A percentile compares a stretch with the other conserved stretches of the same genome.
Evolutionary conservation across 1,140 invertebrate genomes (phyloP).

Genomic region (Harlomillsia oculata): DNA sequence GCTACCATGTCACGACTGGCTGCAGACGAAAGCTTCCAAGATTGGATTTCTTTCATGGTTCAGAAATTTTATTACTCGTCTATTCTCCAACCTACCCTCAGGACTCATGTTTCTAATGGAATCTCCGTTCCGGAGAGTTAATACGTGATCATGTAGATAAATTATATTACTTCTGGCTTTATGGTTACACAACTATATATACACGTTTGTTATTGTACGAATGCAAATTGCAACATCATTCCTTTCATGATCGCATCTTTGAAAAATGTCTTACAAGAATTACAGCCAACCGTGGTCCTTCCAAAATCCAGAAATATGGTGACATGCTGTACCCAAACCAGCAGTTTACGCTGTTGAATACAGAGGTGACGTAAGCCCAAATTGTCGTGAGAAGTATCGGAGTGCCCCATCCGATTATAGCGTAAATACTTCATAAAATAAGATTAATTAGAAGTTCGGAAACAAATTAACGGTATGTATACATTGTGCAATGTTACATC

Average conservation of each 20-base stretch:
- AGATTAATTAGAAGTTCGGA: background rate
- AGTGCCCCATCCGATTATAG: slow-evolving; percentile 49
- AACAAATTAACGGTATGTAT: background rate
- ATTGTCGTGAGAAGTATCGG: slow-evolving; percentile 41
- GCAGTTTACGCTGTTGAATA: slow-evolving; percentile 36
- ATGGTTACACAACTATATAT: no score
- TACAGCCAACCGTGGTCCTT: slow-evolving; percentile 31
- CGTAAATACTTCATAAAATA: slow-evolving; percentile 41
- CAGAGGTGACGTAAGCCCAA: slow-evolving; percentile 41
- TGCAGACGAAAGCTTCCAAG: no score
- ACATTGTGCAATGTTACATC: no score
- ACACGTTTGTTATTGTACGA: background rate
- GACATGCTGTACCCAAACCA: slow-evolving; percentile 45
- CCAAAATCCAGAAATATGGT: slow-evolving; percentile 45
- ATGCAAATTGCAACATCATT: background rate
- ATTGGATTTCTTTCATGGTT: no score
- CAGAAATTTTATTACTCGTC: no score
- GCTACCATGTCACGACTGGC: no score
- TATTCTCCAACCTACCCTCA: no score
- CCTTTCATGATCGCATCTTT: background rate
- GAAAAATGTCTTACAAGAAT: slow-evolving; percentile 27
- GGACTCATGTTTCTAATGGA: no score
- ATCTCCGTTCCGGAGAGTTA: no score
- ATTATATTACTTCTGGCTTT: no score
- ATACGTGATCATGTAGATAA: no score